Evolutionary conservation across 1,140 invertebrate genomes (phyloP), one percentile per base, ranked within the genome.

Genomic region (Chrysoperla carnea): DNA sequence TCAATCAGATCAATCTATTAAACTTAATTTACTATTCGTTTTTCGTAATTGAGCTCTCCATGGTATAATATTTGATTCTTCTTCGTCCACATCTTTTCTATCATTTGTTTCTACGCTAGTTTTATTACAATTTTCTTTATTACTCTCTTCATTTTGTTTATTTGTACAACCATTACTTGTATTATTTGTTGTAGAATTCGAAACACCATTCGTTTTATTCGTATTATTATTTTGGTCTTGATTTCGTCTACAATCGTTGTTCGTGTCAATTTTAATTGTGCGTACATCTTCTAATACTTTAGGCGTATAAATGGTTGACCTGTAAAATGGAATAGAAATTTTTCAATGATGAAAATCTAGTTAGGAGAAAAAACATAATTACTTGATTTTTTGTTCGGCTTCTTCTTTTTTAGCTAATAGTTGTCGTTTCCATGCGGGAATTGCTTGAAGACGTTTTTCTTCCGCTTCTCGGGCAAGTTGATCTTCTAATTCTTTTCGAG

Each of bases 351-450:
- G 31, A 11, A 33, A 33, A 2, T 12, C n/a, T 33, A 15, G 8
- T 41, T 15, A 1, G 15, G 12, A n/a, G n/a, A 12, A 28, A 40
- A 13, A 15, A 40, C 15, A 40, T 40, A 23, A 17, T 29, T 58
- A 81, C 79, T 73, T 80, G 48, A 78, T 64, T 61, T 78, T 76
- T 48, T 70, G 71, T 50, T 82, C 78, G 23, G 69, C 73, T 53
- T 81, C 76, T 52, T 89, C 83, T 53, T 86, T 79, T 48, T 82
- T 76, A 36, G 80, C 79, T 43, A 92, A 60, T 6, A 95, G 62
- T 53, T 92, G 87, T 39, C 88, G 69, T 59, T 93, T 93, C 90
- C 90, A 95, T 9, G 82, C 78, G 1, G 91, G 91, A 50, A 95
- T 86, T 14, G 86, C 72, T 40, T 84, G 80, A 29, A 89, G 71